Base-by-base conservation (phyloP, 2,113 vertebrate species). In the Brachionichthys hirsutus region DNA sequence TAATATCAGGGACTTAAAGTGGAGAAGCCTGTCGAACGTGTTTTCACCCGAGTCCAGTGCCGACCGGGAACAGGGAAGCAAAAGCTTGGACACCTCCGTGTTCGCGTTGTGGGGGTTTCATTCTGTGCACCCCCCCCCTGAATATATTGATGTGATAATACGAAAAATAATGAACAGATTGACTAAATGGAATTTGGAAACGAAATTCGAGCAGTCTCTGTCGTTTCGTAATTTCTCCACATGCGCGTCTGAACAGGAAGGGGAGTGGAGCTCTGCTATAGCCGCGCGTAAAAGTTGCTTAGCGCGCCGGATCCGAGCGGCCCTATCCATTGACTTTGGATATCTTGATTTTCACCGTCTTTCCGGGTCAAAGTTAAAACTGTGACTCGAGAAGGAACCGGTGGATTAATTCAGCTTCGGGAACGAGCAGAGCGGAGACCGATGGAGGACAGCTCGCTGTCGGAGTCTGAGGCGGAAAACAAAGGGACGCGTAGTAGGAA, bases 11-110 rank as follows among this genome's bases (percentile, higher is more conserved):
- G 85, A 85, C 85, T 87, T 89, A 84, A 88, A 92, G 90, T 92
- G 89, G 92, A 87, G 82, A 83, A 93, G 93, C 94, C 93, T 90
- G 94, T 96, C 83, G 18, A 87, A 95, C 93, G 90, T 92, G 94
- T 98, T 94, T 94, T 85, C 54, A 73, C 85, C 66, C 67, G 83
- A 72, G 82, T 83, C 64, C 66, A 65, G 52, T 24, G 66, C 83
- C 85, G 82, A 42, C 84, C 83, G 67, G 53, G 69, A 87, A 62
- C 66, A 69, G 67, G 45, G 66, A 82, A 82, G 12, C 56, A 65
- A 76, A 56, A 58, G 53, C 55, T 42, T 41, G 40, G 51, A 3
- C 64, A 54, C 52, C 73, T 67, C 53, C n/a, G 71, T 40, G 34
- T 61, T 62, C 18, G 15, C 12, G 55, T 54, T 50, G 36, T 49